A percentile compares a stretch with the other conserved stretches of the same genome.
These are phyloP conservation scores for Harlomillsia oculata DNA, from an alignment of 1,140 invertebrate species.

Conservation along the genomic window DNA sequence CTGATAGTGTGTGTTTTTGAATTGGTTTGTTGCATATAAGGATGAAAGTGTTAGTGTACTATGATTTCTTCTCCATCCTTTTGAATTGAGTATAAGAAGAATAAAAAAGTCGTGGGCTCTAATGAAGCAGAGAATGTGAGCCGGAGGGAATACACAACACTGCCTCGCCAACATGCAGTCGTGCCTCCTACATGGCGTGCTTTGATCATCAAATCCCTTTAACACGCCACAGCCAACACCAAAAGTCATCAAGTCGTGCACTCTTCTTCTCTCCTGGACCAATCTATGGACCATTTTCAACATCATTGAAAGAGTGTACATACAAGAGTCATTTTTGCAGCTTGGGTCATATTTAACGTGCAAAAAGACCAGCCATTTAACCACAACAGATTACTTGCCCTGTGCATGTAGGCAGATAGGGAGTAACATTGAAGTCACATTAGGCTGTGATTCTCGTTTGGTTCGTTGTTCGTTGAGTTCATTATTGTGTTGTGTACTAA, in stretches of 20 bases:
- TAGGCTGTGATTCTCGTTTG: too few species aligned
- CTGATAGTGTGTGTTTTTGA: too few species aligned
- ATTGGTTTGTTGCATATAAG: too few species aligned
- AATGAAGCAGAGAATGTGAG: slow-evolving; percentile 34
- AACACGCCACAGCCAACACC: slow-evolving; percentile 16
- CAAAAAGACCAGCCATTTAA: too few species aligned
- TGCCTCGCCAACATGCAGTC: slow-evolving; percentile 20
- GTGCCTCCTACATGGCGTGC: slow-evolving; percentile 31
- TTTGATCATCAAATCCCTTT: slow-evolving; percentile 15
- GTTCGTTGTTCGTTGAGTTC: too few species aligned
- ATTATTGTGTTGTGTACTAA: too few species aligned
- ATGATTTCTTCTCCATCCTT: too few species aligned
- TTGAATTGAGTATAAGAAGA: neutral
- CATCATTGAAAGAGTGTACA: neutral
- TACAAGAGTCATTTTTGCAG: neutral
- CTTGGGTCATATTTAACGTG: too few species aligned
- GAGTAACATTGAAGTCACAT: too few species aligned
- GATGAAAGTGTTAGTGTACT: too few species aligned
- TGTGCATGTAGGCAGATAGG: too few species aligned
- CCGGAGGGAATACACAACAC: slow-evolving; percentile 24
- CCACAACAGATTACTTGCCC: too few species aligned
- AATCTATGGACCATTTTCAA: neutral
- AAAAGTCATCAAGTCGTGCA: neutral
- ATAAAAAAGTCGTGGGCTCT: slow-evolving; percentile 20
- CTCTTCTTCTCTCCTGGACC: neutral